phyloP scores from a whole-genome alignment of 2,888 invertebrate genomes.

The Marasmarcha lunaedactyla region DNA sequence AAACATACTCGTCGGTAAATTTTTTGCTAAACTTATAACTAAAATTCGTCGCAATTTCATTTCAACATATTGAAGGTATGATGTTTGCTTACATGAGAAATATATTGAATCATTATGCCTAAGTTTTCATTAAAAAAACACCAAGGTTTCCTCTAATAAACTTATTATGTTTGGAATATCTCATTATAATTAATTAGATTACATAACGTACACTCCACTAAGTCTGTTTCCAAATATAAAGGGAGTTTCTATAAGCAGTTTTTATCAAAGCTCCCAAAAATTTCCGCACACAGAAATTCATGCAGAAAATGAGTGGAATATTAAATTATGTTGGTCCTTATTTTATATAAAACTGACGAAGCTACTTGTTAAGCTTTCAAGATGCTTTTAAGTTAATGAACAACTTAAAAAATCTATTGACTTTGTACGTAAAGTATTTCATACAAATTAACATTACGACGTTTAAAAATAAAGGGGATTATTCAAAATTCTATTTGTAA shows the following conservation, averaged over 20 bases:
- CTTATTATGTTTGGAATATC: conserved; percentile 13
- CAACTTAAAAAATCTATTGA: conserved; percentile 61
- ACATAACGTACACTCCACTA: neutral
- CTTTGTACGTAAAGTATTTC: conserved; percentile 35
- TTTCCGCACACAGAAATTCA: conserved; percentile 52
- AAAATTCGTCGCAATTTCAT: no score
- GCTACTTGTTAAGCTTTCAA: conserved; percentile 64
- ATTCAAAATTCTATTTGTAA: neutral
- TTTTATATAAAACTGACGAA: conserved; percentile 62
- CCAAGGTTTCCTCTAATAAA: conserved; percentile 9
- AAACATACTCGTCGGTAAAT: no score
- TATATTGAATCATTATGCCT: no score
- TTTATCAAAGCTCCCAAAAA: conserved; percentile 41
- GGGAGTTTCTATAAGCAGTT: conserved; percentile 17
- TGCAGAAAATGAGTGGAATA: conserved; percentile 65
- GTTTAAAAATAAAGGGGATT: conserved; percentile 14
- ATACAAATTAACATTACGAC: conserved; percentile 24
- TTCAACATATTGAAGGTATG: no score
- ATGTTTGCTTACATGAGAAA: no score
- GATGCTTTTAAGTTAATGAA: conserved; percentile 69
- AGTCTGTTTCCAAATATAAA: neutral
- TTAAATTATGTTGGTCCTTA: conserved; percentile 63
- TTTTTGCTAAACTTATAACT: no score
- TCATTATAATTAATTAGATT: neutral
- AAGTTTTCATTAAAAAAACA: no score